Base-by-base conservation (phyloP, 1,140 invertebrate species). In the Drosophila sproati region DNA sequence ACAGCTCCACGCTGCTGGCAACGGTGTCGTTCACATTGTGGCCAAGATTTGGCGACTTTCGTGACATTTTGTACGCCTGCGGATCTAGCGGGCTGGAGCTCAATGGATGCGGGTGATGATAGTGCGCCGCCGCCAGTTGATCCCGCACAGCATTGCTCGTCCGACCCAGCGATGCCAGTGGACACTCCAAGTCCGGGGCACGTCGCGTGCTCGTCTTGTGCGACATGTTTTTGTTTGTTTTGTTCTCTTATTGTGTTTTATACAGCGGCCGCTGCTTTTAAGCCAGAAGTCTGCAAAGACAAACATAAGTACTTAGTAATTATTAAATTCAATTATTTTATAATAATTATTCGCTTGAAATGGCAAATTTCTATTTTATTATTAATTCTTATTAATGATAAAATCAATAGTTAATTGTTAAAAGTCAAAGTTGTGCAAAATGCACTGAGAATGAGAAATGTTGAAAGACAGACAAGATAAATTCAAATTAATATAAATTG, bases 101-200 rank as follows among this genome's bases (percentile, higher is more conserved):
- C 10, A 93, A 69, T 0, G 93, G 93, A 83, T 93, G 92, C 64
- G 85, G 85, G 68, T 93, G 93, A 62, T 92, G 92, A 50, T 92
- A 88, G 56, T 91, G 82, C n/a, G 79, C 71, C 28, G 75, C 70
- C 41, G 78, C 77, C 28, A 87, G 48, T 29, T 87, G 85, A 62
- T 93, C 91, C 12, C 91, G 68, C 34, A 92, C 91, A 3, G 92
- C 92, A 52, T 93, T 94, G 66, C 93, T 93, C 45, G 93, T 92
- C 41, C 94, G 92, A 6, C 94, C 94, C 64, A 95, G 85, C 43
- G 94, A 94, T 20, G 94, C 94, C 68, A 95, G 82, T 54, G 94
- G 94, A 79, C 94, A 95, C 66, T 94, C 94, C 75, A 89, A 72
- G 39, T 85, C 88, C 47, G 77, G 77, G 35, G 83, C 62, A 89